These are phyloP conservation scores for Montipora foliosa DNA, from an alignment of 64 coral and sea anemone genomes.

Conservation along the genomic window DNA sequence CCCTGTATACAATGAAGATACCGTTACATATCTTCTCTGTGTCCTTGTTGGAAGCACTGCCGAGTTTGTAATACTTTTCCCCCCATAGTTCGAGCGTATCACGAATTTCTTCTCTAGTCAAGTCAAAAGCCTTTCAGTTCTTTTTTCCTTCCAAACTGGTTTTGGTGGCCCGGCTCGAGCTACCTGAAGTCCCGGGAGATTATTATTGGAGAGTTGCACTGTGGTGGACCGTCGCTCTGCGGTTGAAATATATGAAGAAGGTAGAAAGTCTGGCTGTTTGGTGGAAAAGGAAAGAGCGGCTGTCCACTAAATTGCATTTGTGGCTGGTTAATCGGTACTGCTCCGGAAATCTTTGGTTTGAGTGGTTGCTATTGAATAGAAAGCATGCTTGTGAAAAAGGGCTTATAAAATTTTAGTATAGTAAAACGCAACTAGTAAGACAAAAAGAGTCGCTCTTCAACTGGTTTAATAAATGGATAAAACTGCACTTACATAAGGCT, in stretches of 20 bases:
- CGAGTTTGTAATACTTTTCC: slow-evolving; percentile 30
- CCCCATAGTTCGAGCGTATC: slow-evolving; percentile 51
- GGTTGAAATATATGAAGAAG: slow-evolving; percentile 19
- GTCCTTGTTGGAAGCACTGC: slow-evolving; percentile 39
- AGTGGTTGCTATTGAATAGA: slow-evolving; percentile 33
- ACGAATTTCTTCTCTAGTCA: slow-evolving; percentile 50
- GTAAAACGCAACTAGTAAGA: too few relatives aligned
- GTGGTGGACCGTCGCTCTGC: background rate
- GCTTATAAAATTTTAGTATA: too few relatives aligned
- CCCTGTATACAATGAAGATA: background rate
- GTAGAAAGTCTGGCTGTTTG: slow-evolving; percentile 16
- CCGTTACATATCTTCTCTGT: background rate
- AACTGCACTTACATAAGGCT: too few relatives aligned
- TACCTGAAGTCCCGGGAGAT: background rate
- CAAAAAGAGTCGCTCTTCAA: too few relatives aligned
- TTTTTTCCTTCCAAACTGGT: slow-evolving; percentile 11
- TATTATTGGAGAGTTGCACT: background rate
- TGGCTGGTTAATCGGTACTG: slow-evolving; percentile 23
- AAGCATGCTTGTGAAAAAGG: too few relatives aligned
- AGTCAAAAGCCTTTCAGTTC: slow-evolving; percentile 44
- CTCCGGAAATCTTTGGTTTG: slow-evolving; percentile 44
- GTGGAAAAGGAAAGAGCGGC: slow-evolving; percentile 17
- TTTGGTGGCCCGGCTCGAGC: background rate
- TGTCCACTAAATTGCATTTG: background rate
- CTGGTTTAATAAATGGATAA: too few relatives aligned